A percentile compares a stretch with the other conserved stretches of the same genome.
These are phyloP conservation scores for Ditylenchus dipsaci DNA, from an alignment of 1,140 invertebrate species.

Conservation along the genomic window DNA sequence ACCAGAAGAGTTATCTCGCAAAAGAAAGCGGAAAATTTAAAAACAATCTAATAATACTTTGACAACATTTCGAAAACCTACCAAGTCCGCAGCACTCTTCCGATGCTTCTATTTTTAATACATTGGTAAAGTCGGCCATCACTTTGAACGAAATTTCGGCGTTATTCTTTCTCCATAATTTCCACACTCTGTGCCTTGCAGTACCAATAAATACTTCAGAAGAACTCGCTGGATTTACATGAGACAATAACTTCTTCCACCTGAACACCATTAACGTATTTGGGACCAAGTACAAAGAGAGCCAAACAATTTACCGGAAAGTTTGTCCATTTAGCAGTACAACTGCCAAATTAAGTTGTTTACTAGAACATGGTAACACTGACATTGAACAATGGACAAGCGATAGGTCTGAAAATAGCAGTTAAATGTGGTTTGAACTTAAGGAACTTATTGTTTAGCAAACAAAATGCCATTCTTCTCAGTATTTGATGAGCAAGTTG, in stretches of 20 bases:
- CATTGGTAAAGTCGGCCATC: constrained; percentile 18
- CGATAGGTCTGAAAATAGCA: too few relatives aligned
- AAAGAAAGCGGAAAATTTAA: neutral
- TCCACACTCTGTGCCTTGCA: constrained; percentile 34
- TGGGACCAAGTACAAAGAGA: neutral
- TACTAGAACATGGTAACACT: constrained; percentile 13
- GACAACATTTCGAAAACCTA: neutral
- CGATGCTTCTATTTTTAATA: neutral
- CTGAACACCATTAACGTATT: constrained; percentile 10
- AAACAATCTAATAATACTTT: neutral
- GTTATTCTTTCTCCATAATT: constrained; percentile 16
- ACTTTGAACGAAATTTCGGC: constrained; percentile 32
- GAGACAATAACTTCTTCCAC: neutral
- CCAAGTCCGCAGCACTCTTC: neutral
- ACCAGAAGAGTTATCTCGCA: neutral
- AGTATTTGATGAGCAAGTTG: too few relatives aligned
- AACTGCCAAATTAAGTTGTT: constrained; percentile 34
- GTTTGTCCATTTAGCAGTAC: constrained; percentile 40
- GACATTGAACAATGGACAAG: too few relatives aligned
- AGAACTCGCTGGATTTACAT: neutral
- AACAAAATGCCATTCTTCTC: too few relatives aligned
- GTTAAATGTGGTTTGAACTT: too few relatives aligned
- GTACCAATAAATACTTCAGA: constrained; percentile 27
- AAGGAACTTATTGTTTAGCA: too few relatives aligned
- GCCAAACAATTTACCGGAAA: constrained; percentile 28